These are phyloP conservation scores for Drosophila watanabei DNA, from an alignment of 1,140 invertebrate species.

Conservation along the genomic window DNA sequence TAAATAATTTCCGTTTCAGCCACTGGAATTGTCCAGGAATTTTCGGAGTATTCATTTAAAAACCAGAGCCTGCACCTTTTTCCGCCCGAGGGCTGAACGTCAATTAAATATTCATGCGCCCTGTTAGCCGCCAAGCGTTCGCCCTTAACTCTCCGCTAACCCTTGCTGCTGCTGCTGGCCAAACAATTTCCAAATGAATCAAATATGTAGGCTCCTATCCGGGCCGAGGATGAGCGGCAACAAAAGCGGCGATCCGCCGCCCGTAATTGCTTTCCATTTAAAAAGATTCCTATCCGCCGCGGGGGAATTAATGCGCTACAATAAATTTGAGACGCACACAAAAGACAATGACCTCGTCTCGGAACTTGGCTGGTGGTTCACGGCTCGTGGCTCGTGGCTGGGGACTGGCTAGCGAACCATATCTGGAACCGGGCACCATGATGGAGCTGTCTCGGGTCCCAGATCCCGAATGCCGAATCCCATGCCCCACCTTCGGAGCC, in stretches of 20 bases:
- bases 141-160: conserved; percentile 4
- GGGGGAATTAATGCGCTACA: conserved; percentile 50
- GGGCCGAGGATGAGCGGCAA: conserved; percentile 6
- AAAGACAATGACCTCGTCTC: conserved; percentile 60
- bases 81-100: conserved; percentile 19
- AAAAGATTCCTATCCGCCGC: conserved; percentile 38
- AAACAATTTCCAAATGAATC: conserved; percentile 41
- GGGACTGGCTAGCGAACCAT: conserved; percentile 23
- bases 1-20: background rate
- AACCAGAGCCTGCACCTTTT: conserved; percentile 23
- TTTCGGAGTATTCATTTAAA: conserved; percentile 27
- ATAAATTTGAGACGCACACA: conserved; percentile 52
- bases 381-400: conserved; percentile 4
- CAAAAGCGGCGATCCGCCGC: conserved; percentile 32
- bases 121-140: conserved; percentile 15
- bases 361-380: conserved; percentile 14
- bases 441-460: conserved; percentile 39
- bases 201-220: conserved; percentile 38
- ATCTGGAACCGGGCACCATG: conserved; percentile 29
- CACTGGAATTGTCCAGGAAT: conserved; percentile 30
- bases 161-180: conserved; percentile 9
- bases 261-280: conserved; percentile 43
- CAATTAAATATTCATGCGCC: conserved; percentile 59
- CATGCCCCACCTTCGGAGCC: background rate
- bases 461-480: background rate